A percentile compares a stretch with the other conserved stretches of the same genome.
phyloP scores from a whole-genome alignment of 2,888 invertebrate genomes.

The Aleiodes leptofemur region DNA sequence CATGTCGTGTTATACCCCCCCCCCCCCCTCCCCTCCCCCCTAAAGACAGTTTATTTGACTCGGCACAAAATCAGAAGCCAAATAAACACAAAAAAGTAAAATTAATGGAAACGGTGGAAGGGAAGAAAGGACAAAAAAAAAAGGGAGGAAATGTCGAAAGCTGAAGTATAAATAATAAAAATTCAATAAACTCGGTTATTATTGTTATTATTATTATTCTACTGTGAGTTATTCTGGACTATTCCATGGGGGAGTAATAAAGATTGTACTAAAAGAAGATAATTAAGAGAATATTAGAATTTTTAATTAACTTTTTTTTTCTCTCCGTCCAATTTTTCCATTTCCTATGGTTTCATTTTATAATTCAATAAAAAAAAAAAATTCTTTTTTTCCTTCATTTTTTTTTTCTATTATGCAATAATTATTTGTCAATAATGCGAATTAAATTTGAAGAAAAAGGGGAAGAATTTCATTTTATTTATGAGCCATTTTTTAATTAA shows the following conservation, averaged over 20 bases:
- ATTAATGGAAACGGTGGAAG: neutral
- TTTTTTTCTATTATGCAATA: neutral
- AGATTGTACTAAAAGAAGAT: slow-evolving; percentile 7
- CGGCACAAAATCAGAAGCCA: slow-evolving; percentile 10
- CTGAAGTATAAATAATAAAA: neutral
- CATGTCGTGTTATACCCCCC: slow-evolving; percentile 19
- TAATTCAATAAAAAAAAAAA: neutral
- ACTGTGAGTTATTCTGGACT: neutral
- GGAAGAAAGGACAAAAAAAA: neutral
- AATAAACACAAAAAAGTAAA: slow-evolving; percentile 1
- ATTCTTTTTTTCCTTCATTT: neutral
- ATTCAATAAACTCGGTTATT: neutral
- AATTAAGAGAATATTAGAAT: slow-evolving; percentile 14
- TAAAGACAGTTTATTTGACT: slow-evolving; percentile 8
- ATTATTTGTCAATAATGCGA: too few species aligned
- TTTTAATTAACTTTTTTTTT: slow-evolving; percentile 19
- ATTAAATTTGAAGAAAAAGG: too few species aligned
- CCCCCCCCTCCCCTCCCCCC: neutral
- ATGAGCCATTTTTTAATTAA: too few species aligned
- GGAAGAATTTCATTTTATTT: too few species aligned
- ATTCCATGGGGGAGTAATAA: neutral
- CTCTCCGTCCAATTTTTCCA: neutral
- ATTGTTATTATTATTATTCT: neutral
- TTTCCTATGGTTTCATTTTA: neutral
- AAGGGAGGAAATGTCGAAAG: neutral